A percentile compares a stretch with the other conserved stretches of the same genome.
Conservation (phyloP, 2,797 vertebrate genomes). For the Anguilla megastoma region DNA sequence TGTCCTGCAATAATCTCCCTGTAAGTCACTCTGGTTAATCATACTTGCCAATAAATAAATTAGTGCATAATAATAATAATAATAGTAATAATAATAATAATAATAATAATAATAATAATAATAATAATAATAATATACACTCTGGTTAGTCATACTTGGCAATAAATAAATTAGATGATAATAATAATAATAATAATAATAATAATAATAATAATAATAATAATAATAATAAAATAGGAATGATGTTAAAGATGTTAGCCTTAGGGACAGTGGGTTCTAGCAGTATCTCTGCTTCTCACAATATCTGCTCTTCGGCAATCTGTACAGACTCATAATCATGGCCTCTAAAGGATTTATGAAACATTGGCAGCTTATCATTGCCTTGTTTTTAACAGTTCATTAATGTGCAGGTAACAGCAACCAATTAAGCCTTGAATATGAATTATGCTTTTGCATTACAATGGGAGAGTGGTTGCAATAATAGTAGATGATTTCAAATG, state of each 20-base stretch:
- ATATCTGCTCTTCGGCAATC: neutral
- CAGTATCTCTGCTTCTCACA: neutral
- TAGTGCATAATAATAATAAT: neutral
- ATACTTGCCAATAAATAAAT: neutral
- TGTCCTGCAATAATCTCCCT: neutral
- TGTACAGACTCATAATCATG: neutral
- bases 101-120: neutral
- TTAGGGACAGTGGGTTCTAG: neutral
- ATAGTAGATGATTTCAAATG: neutral
- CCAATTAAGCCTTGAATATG: neutral
- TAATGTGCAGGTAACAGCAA: neutral
- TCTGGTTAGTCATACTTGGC: no score
- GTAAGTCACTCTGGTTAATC: neutral
- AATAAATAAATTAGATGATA: neutral
- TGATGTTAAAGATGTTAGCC: neutral
- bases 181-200: neutral
- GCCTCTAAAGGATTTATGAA: neutral
- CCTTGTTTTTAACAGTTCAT: conserved; percentile 9
- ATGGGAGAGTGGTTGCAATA: neutral
- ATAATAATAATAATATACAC: neutral
- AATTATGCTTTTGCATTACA: neutral
- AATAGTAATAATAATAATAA: neutral
- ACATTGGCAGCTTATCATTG: neutral
- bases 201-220: neutral
- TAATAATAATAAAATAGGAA: neutral